Evolutionary conservation across 2,888 invertebrate species (phyloP).

Genomic region (Icerya purchasi): DNA sequence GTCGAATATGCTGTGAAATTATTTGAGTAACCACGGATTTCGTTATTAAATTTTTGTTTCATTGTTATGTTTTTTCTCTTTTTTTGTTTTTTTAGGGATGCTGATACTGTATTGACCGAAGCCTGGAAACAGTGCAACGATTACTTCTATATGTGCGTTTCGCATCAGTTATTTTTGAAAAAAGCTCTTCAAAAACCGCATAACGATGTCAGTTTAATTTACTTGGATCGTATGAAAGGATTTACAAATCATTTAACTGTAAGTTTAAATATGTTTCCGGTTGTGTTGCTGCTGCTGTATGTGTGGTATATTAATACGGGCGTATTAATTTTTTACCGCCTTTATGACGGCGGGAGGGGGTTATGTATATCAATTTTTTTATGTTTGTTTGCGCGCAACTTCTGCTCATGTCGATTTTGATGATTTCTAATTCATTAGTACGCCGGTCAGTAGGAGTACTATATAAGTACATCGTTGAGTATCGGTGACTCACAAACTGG

Average conservation of each 20-base stretch:
- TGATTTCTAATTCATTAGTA: too few species aligned
- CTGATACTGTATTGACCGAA: slow-evolving; percentile 30
- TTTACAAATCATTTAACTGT: slow-evolving; percentile 58
- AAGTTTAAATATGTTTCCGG: slow-evolving; percentile 15
- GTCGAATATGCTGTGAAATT: not conserved
- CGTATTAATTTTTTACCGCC: too few species aligned
- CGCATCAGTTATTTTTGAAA: slow-evolving; percentile 41
- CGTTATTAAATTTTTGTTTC: slow-evolving; percentile 1
- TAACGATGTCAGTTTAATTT: slow-evolving; percentile 55
- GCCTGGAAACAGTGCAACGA: slow-evolving; percentile 52
- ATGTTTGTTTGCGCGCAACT: too few species aligned
- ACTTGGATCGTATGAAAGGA: slow-evolving; percentile 68
- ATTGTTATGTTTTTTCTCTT: slow-evolving; percentile 21
- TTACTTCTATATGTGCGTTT: slow-evolving; percentile 50
- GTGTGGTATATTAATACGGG: too few species aligned
- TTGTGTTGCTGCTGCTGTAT: too few species aligned
- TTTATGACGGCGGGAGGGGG: too few species aligned
- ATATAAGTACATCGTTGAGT: too few species aligned
- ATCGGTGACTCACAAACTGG: too few species aligned
- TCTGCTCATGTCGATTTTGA: too few species aligned
- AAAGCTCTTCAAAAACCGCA: slow-evolving; percentile 41
- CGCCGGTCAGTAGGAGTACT: too few species aligned
- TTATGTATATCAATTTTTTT: too few species aligned
- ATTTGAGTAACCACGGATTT: not conserved
- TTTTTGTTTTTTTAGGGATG: slow-evolving; percentile 21